These are phyloP conservation scores for Enteromius thamalakanensis DNA, from an alignment of 2,797 vertebrate genomes.

Conservation along the genomic window DNA sequence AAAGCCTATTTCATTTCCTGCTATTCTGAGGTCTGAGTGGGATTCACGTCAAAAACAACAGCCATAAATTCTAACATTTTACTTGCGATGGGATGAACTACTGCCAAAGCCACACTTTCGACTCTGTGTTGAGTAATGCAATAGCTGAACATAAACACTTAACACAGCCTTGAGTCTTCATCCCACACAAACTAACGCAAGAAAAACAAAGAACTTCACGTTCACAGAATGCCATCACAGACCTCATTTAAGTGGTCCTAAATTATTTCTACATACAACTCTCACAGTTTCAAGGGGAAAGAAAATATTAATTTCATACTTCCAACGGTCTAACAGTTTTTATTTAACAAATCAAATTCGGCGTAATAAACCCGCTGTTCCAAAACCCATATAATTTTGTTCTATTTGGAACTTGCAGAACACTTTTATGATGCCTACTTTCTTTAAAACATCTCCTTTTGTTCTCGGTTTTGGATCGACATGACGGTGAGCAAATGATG, in stretches of 20 bases:
- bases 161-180: not conserved
- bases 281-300: not conserved
- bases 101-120: not conserved
- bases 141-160: slow-evolving; percentile 13
- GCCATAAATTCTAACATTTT: slow-evolving; percentile 32
- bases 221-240: not conserved
- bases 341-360: not conserved
- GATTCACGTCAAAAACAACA: slow-evolving; percentile 40
- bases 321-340: too few species aligned
- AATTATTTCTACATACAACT: not conserved
- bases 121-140: slow-evolving; percentile 7
- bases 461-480: not conserved
- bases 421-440: not conserved
- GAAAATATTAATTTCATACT: too few species aligned
- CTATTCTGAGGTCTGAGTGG: slow-evolving; percentile 28
- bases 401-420: not conserved
- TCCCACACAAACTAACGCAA: not conserved
- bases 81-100: not conserved
- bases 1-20: slow-evolving; percentile 44
- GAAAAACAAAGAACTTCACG: slow-evolving; percentile 1
- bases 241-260: not conserved
- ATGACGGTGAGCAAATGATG: not conserved
- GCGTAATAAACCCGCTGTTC: not conserved
- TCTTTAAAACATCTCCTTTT: not conserved
- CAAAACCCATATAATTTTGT: not conserved